Evolutionary conservation across 2,113 vertebrate genomes (phyloP).

Genomic region (Copsychus sechellarum): DNA sequence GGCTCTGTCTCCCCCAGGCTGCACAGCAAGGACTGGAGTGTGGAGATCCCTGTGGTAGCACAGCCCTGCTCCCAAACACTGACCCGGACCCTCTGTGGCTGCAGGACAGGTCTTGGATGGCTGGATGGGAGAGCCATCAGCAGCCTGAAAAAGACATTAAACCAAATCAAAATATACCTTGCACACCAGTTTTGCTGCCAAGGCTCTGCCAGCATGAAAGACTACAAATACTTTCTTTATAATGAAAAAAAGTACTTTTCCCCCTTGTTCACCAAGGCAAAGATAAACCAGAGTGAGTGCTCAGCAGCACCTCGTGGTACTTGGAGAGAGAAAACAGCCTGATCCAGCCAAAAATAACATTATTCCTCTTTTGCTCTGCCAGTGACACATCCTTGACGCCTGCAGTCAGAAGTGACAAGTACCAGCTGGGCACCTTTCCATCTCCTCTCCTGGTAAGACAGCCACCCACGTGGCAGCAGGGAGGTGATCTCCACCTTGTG

Average conservation of each 20-base stretch:
- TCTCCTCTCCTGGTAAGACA: background rate
- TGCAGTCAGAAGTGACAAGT: background rate
- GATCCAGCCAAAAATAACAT: background rate
- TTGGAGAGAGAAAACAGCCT: background rate
- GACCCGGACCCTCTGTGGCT: background rate
- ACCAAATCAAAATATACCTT: background rate
- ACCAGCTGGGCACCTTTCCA: background rate
- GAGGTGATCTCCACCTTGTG: background rate
- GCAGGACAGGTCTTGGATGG: fast-evolving
- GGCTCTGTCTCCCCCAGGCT: background rate
- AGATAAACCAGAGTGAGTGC: background rate
- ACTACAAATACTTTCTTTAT: background rate
- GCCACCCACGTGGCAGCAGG: background rate
- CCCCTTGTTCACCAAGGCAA: background rate
- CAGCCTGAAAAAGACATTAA: background rate
- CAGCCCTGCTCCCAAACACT: background rate
- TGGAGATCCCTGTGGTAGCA: background rate
- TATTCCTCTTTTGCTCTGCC: background rate
- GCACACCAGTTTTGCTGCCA: background rate
- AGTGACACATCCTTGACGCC: background rate
- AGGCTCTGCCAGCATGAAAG: background rate
- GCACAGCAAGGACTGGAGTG: background rate
- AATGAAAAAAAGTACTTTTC: background rate
- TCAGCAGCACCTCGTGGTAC: background rate
- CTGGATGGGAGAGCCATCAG: background rate